Conservation (phyloP, 2,888 invertebrate genomes). For the Diplolepis rosae region DNA sequence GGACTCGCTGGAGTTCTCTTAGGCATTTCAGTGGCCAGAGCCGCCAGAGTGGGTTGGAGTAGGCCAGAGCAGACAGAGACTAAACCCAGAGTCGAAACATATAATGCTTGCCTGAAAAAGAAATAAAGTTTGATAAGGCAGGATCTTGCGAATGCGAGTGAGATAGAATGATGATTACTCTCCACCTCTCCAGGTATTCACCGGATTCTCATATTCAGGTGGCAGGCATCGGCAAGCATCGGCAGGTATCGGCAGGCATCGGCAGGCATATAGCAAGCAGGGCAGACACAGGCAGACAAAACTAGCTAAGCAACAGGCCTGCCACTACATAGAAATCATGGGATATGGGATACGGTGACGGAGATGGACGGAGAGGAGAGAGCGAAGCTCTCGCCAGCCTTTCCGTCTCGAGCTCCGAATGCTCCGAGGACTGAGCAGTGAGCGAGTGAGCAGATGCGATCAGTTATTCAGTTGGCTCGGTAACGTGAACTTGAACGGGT, state of each 20-base stretch:
- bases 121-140: too few species aligned
- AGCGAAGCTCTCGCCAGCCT: neutral
- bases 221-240: neutral
- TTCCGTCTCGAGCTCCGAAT: neutral
- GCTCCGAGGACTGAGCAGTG: too few species aligned
- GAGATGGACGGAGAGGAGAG: slow-evolving; percentile 7
- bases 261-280: too few species aligned
- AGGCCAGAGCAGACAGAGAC: neutral
- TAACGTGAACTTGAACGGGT: slow-evolving; percentile 53
- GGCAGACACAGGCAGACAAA: too few species aligned
- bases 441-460: slow-evolving; percentile 54
- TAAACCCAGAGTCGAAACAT: too few species aligned
- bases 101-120: too few species aligned
- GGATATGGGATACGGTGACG: too few species aligned
- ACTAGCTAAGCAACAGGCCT: slow-evolving; percentile 23
- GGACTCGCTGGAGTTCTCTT: too few species aligned
- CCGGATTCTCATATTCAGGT: neutral
- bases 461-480: slow-evolving; percentile 59
- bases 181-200: neutral
- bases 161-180: neutral
- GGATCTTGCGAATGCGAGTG: slow-evolving; percentile 20
- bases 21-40: too few species aligned
- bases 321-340: slow-evolving; percentile 32
- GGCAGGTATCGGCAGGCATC: too few species aligned
- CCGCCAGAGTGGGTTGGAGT: too few species aligned